These are phyloP conservation scores for Octodon degus DNA, from an alignment of 2,113 vertebrate genomes.

Conservation along the genomic window DNA sequence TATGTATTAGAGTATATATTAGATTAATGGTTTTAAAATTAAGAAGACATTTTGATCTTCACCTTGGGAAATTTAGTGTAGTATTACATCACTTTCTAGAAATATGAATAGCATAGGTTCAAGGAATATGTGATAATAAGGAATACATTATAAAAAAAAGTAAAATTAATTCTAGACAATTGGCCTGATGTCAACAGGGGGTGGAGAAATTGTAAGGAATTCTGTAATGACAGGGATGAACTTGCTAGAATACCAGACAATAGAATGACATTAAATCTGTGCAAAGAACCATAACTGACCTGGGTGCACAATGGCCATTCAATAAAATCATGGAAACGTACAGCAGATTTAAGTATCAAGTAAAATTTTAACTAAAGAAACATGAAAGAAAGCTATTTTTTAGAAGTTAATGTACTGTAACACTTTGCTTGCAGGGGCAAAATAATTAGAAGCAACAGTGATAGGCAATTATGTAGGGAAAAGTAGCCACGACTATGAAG, in stretches of 20 bases:
- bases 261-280: not conserved
- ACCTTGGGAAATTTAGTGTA: not conserved
- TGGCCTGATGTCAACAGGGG: not conserved
- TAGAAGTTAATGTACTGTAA: not conserved
- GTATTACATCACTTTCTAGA: constrained; percentile 12
- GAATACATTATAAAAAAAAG: not conserved
- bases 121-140: not conserved
- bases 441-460: not conserved
- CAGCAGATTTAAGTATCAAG: not conserved
- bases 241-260: not conserved
- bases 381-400: not conserved
- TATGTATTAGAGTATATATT: not conserved
- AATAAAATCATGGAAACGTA: not conserved
- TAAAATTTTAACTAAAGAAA: constrained; percentile 30
- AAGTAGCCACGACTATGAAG: not conserved
- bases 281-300: not conserved
- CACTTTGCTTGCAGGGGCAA: not conserved
- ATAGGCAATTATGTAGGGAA: not conserved
- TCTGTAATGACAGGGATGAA: not conserved
- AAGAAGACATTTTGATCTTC: constrained; percentile 8
- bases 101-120: not conserved
- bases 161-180: not conserved
- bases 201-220: not conserved
- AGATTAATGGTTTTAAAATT: constrained; percentile 8
- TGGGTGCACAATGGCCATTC: not conserved